Base-by-base conservation (phyloP, 2,888 invertebrate genomes). In the Aphidoletes aphidimyza region DNA sequence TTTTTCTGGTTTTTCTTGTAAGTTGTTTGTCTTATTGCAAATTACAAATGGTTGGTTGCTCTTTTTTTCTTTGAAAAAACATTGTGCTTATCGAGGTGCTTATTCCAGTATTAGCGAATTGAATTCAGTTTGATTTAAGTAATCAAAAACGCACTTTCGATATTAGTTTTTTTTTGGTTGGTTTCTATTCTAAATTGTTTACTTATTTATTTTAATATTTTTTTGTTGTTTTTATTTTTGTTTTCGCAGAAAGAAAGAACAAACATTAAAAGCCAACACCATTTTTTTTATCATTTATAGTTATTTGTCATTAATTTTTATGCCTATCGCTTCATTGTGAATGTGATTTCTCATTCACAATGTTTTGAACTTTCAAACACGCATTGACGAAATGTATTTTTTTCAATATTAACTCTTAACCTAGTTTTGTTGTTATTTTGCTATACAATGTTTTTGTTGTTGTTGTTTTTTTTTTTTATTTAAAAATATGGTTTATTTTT, bases 401-500 rank as follows among this genome's bases (percentile, higher is more conserved):
- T 34, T 14, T n/a, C n/a, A n/a, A n/a, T n/a, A 30, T 30, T 34
- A 69, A 69, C 69, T 69, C 69, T 69, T 69, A 69, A 17, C 69
- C 69, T 30, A 69, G 30, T 69, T 69, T 30, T 69, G 3, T 26
- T 69, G 9, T 17, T 54, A 3, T 22, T 54, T 69, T 69, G 69
- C 69, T 69, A 69, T 69, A 69, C 69, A 69, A 69, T 69, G 69
- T 69, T n/a, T n/a, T n/a, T n/a, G n/a, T n/a, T n/a, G n/a, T n/a
- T n/a, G n/a, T n/a, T n/a, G n/a, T n/a, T n/a, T n/a, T n/a, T n/a
- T n/a, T n/a, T n/a, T n/a, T n/a, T n/a, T n/a, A n/a, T n/a, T 54
- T 54, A 54, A 69, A 69, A 69, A 69, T 69, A 69, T n/a, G n/a
- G n/a, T n/a, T n/a, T n/a, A n/a, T n/a, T n/a, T n/a, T n/a, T n/a